A percentile compares a stretch with the other conserved stretches of the same genome.
phyloP scores from a whole-genome alignment of 2,888 invertebrate genomes.

The Limnephilus auricula region DNA sequence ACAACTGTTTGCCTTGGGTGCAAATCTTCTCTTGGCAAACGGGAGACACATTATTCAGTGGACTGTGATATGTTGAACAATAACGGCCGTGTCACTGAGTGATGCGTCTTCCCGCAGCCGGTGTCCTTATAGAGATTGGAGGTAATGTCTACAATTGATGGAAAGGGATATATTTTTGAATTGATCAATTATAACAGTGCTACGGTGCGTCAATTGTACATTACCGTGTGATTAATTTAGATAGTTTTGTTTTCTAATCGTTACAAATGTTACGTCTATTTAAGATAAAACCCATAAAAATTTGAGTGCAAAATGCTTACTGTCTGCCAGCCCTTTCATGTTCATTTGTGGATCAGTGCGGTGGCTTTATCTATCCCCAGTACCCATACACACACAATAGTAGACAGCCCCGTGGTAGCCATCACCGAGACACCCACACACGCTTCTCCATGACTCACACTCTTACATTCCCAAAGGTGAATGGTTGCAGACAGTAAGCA shows the following conservation, averaged over 20 bases:
- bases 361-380: conserved; percentile 13
- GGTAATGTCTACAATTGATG: conserved; percentile 46
- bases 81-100: background rate
- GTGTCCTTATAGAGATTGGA: background rate
- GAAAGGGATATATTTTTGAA: conserved; percentile 47
- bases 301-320: conserved; percentile 48
- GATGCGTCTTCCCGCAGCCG: background rate
- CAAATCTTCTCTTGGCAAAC: background rate
- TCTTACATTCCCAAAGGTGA: conserved; percentile 56
- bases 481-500: conserved; percentile 49
- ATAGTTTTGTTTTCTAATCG: conserved; percentile 63
- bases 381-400: background rate
- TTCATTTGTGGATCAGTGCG: background rate
- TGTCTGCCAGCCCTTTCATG: conserved; percentile 30
- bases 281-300: conserved; percentile 53
- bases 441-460: conserved; percentile 4
- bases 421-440: background rate
- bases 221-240: conserved; percentile 62
- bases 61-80: background rate
- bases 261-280: conserved; percentile 63
- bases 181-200: conserved; percentile 45
- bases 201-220: conserved; percentile 45
- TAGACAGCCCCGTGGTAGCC: background rate
- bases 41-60: background rate
- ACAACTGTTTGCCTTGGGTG: conserved; percentile 7